phyloP scores from a whole-genome alignment of 2,113 vertebrate genomes.

The Bombycilla garrulus region DNA sequence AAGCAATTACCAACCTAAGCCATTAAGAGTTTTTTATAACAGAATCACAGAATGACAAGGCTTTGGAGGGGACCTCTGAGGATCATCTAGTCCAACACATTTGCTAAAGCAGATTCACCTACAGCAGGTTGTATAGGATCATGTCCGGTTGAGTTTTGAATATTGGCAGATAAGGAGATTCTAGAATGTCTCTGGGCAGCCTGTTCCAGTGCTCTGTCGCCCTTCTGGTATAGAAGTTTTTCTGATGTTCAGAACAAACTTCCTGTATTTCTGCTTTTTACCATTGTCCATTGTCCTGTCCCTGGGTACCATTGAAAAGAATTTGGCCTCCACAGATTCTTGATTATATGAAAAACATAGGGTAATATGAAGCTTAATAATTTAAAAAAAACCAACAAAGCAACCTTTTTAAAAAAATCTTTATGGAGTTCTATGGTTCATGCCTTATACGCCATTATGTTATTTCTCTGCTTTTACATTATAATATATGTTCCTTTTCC shows the following conservation, averaged over 20 bases:
- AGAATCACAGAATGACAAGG: neutral
- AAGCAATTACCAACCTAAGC: neutral
- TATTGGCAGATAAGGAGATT: neutral
- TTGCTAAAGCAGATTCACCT: neutral
- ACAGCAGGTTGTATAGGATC: neutral
- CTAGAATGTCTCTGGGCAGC: neutral
- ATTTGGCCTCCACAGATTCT: neutral
- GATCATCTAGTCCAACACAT: neutral
- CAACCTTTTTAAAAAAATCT: neutral
- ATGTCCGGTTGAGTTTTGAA: neutral
- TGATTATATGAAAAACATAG: neutral
- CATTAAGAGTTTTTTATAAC: neutral
- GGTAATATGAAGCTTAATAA: neutral
- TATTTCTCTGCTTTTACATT: neutral
- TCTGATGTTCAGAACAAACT: neutral
- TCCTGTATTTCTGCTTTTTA: neutral
- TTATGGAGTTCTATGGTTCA: neutral
- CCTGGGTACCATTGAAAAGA: neutral
- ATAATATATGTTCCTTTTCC: too few species aligned
- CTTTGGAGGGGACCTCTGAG: neutral
- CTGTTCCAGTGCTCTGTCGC: neutral
- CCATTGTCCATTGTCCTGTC: accelerated
- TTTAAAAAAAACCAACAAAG: too few species aligned
- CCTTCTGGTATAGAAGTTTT: neutral
- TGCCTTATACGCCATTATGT: neutral